Evolutionary conservation across 2,888 invertebrate species (phyloP), one percentile per base, ranked within the genome.

Genomic region (Sepioteuthis lessoniana): DNA sequence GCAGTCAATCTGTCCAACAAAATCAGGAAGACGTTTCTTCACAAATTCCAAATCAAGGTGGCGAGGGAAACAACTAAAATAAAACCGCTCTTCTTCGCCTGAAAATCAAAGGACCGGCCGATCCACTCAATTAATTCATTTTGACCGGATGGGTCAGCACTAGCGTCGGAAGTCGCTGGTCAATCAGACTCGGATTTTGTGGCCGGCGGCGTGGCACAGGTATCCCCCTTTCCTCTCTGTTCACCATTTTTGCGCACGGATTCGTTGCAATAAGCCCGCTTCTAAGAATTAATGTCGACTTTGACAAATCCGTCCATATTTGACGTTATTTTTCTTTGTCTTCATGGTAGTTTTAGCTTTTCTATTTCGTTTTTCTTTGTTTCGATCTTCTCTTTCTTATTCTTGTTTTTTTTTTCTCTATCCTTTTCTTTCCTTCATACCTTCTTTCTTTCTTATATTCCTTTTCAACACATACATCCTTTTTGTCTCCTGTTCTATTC

Each of bases 141-240:
- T 76, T 76, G n/a, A 76, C 76, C 76, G 76, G 76, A 76, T 76
- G 76, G 76, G 76, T 76, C 76, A 76, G 76, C n/a, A 76, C n/a
- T 10, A n/a, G n/a, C n/a, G 1, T n/a, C 35, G 76, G 76, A 76
- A n/a, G 76, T 76, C 76, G 10, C n/a, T 76, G 76, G 76, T 76
- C 76, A 76, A 76, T 76, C 31, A 76, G 76, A 76, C 3, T 28
- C 8, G 76, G 10, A 76, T 76, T 76, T 76, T n/a, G 76, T 76
- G n/a, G 35, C n/a, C n/a, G 76, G 76, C 13, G 76, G 76, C n/a
- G 10, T 10, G 76, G n/a, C n/a, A 19, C n/a, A 35, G 8, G 60
- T 3, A 76, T 35, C 19, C 76, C n/a, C 76, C n/a, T n/a, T 76
- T 13, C 19, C n/a, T 10, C n/a, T 16, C 10, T 76, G n/a, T 76